A percentile compares a stretch with the other conserved stretches of the same genome.
Conservation (phyloP, 2,113 vertebrate species). For the Loxodonta africana region DNA sequence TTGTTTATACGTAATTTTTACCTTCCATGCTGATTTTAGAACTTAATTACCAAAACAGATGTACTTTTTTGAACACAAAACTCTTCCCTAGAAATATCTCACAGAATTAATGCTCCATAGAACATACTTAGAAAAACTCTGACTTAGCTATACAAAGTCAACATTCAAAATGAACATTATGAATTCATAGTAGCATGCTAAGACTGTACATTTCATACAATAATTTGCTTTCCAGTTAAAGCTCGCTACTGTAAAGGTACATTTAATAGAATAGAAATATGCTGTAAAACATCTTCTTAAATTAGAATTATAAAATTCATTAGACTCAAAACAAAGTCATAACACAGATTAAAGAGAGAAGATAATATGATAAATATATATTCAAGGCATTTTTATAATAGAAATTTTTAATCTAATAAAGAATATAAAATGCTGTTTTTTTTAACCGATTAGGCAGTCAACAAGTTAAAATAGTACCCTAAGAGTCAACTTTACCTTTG, state of each 20-base stretch:
- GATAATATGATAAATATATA: not conserved
- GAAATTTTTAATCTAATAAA: constrained; percentile 27
- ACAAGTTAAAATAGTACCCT: constrained; percentile 3
- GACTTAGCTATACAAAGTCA: constrained; percentile 43
- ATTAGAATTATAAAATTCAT: constrained; percentile 59
- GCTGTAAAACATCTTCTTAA: constrained; percentile 62
- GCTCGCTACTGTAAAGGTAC: constrained; percentile 4
- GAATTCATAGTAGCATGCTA: constrained; percentile 60
- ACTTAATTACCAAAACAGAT: constrained; percentile 50
- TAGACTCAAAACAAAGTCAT: constrained; percentile 54
- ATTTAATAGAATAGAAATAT: constrained; percentile 51
- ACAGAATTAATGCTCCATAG: constrained; percentile 57
- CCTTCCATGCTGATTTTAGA: constrained; percentile 57
- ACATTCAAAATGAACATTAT: constrained; percentile 56
- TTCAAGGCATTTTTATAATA: constrained; percentile 55
- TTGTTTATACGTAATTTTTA: constrained; percentile 54
- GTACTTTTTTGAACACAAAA: constrained; percentile 46
- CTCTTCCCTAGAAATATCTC: constrained; percentile 64
- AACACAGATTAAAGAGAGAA: constrained; percentile 50
- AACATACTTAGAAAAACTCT: constrained; percentile 59
- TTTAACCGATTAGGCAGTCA: constrained; percentile 32
- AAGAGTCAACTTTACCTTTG: constrained; percentile 9
- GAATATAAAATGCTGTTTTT: constrained; percentile 37
- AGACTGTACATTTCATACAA: constrained; percentile 39
- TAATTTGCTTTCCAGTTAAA: constrained; percentile 57